phyloP scores from a whole-genome alignment of 2,113 vertebrate genomes.

The Neodon shergylaensis region DNA sequence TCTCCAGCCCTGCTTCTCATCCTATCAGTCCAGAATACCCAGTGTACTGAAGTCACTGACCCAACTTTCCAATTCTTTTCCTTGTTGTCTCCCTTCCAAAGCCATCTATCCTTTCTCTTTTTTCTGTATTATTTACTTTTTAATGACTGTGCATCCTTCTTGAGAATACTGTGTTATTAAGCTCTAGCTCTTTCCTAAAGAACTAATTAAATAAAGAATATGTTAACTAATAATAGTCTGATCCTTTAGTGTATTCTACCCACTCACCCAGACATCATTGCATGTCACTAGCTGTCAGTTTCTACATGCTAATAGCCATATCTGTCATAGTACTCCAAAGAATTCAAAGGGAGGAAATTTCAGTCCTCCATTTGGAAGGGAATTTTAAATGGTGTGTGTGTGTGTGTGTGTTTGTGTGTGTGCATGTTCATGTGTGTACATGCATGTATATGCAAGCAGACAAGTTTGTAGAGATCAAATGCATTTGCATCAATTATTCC shows the following conservation, averaged over 20 bases:
- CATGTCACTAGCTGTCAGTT: not conserved
- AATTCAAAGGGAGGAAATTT: not conserved
- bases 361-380: not conserved
- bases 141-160: not conserved
- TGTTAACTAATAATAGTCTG: slow-evolving; percentile 7
- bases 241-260: not conserved
- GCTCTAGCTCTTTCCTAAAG: not conserved
- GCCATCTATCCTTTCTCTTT: not conserved
- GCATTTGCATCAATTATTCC: not conserved
- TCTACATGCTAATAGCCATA: not conserved
- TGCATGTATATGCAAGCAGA: not conserved
- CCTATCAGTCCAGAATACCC: not conserved
- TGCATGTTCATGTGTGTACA: not conserved
- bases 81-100: not conserved
- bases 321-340: not conserved
- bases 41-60: not conserved
- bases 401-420: not conserved
- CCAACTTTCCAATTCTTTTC: not conserved
- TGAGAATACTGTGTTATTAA: not conserved
- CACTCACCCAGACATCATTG: not conserved
- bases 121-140: not conserved
- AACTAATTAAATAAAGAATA: slow-evolving; percentile 9
- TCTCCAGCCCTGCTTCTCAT: not conserved
- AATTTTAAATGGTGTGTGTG: not conserved
- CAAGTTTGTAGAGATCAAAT: not conserved